Evolutionary conservation across 30 jellyfish, hydroid and myxozoan genomes (phyloP), one percentile per base, ranked within the genome.

Genomic region (Catostylus mosaicus): DNA sequence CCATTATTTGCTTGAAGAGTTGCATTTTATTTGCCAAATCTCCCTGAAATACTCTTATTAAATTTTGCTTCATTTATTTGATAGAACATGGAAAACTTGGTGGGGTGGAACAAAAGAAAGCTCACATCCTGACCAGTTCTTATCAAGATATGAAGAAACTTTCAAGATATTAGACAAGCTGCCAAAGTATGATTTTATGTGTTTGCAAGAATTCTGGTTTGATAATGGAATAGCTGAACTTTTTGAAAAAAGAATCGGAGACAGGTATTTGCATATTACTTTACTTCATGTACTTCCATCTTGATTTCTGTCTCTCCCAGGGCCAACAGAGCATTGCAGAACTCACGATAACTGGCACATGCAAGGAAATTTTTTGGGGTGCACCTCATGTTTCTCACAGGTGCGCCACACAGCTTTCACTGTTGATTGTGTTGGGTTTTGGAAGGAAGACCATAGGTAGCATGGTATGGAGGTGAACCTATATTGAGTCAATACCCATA

Each of bases 21-120:
- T 54, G 7, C 26, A 29, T 63, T 26, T 63, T 4, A 29, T 6
- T 1, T 24, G 8, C 30, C 45, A 4, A 4, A 16, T 63, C 26
- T 63, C 47, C 32, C 30, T 23, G 47, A 63, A 31, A 63, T 8
- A 63, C 30, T 10, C 46, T 63, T 31, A 5, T 14, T n/a, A n/a
- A n/a, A n/a, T n/a, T n/a, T n/a, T 63, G 30, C 47, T 72, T 3
- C 47, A n/a, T 47, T 72, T 52, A 31, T n/a, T n/a, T n/a, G n/a
- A 29, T 29, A 81, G 91, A 26, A 50, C 62, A 18, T 38, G 84
- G 80, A 81, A 26, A 36, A 67, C 91, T 30, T 81, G 91, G 91
- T 81, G 91, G 91, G 91, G 91, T 46, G 84, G 91, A n/a, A 66
- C 51, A 36, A 81, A 81, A 67, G 91, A 81, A 56, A 81, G 91